phyloP scores from a whole-genome alignment of 2,113 vertebrate genomes.

The Ochotona curzoniae region DNA sequence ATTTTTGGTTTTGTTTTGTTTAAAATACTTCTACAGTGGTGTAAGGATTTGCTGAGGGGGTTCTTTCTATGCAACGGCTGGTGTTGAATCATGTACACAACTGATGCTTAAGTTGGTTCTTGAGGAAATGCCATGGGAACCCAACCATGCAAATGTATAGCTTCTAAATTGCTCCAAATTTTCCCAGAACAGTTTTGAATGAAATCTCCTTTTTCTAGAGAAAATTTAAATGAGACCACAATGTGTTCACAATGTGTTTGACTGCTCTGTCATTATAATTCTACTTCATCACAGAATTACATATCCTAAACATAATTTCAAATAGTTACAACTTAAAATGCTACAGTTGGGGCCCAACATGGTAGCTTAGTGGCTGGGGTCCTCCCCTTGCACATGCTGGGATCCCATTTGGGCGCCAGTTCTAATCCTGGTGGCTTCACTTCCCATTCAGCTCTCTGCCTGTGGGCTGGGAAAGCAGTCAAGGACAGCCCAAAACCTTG shows the following conservation, averaged over 20 bases:
- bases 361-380: too few species aligned
- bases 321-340: conserved; percentile 20
- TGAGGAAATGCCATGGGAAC: conserved; percentile 3
- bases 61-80: conserved; percentile 5
- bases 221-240: conserved; percentile 10
- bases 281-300: conserved; percentile 23
- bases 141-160: not conserved
- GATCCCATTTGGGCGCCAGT: too few species aligned
- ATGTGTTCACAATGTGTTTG: not conserved
- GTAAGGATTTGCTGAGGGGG: conserved; percentile 3
- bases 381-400: too few species aligned
- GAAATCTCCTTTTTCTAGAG: not conserved
- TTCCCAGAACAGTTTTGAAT: not conserved
- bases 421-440: too few species aligned
- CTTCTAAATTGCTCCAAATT: not conserved
- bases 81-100: not conserved
- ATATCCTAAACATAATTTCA: conserved; percentile 9
- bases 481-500: too few species aligned
- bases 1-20: conserved; percentile 12
- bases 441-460: too few species aligned
- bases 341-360: not conserved
- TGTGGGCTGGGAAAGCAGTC: too few species aligned
- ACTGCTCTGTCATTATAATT: not conserved
- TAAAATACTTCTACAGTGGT: conserved; percentile 24
- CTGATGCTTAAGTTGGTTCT: not conserved